A percentile compares a stretch with the other conserved stretches of the same genome.
Conservation (phyloP, 2,888 invertebrate genomes). For the Geotrupes spiniger region DNA sequence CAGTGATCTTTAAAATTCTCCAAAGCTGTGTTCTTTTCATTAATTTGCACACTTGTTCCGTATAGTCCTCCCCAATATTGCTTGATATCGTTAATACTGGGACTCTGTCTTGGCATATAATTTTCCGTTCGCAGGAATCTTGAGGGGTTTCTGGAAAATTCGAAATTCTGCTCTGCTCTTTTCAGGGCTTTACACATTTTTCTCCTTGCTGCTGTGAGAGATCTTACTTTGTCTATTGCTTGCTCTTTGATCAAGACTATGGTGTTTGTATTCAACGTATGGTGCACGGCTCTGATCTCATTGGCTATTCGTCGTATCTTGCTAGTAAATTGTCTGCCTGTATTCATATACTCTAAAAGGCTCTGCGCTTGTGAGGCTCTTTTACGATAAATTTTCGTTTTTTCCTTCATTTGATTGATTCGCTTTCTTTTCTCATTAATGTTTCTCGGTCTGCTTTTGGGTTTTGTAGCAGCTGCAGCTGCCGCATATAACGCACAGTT, state of each 20-base stretch:
- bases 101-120: not conserved
- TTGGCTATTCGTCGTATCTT: slow-evolving; percentile 1
- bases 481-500: slow-evolving; percentile 3
- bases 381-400: not conserved
- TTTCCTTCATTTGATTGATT: not conserved
- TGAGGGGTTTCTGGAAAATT: not conserved
- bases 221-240: not conserved
- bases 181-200: not conserved
- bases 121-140: not conserved
- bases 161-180: not conserved
- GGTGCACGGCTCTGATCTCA: slow-evolving; percentile 5
- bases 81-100: not conserved
- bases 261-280: slow-evolving; percentile 6
- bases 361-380: not conserved
- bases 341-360: not conserved
- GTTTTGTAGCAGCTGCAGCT: not conserved
- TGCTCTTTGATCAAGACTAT: not conserved
- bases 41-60: not conserved
- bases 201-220: slow-evolving; percentile 2
- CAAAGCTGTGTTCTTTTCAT: not conserved
- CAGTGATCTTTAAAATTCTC: not conserved
- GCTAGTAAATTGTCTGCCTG: no score
- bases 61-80: not conserved
- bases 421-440: no score
- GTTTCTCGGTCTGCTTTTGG: no score